Percentiles rank a stretch among this genome's conserved stretches.
Conservation (phyloP, 2,888 invertebrate species). For the Morpho helenor region DNA sequence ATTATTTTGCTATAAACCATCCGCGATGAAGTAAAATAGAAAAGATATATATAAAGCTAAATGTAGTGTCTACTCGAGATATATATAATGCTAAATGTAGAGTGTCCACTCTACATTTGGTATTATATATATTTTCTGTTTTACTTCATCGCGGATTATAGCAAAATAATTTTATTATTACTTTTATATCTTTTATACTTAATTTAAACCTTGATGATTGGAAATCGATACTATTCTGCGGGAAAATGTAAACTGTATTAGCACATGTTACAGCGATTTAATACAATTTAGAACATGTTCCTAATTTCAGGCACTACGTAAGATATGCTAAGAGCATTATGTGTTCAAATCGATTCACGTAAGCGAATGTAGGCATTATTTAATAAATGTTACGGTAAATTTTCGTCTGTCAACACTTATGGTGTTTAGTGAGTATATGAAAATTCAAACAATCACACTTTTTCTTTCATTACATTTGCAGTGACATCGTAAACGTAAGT, state of each 20-base stretch:
- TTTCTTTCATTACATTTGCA: constrained; percentile 76
- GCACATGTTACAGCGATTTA: constrained; percentile 4
- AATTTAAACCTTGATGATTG: no score
- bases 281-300: constrained; percentile 10
- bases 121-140: no score
- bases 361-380: constrained; percentile 37
- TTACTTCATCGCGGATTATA: no score
- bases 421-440: constrained; percentile 40
- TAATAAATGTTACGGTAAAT: constrained; percentile 11
- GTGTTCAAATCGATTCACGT: constrained; percentile 4
- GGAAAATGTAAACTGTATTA: constrained; percentile 10
- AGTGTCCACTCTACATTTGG: no score
- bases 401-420: constrained; percentile 15
- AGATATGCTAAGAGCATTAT: constrained; percentile 6
- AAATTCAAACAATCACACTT: constrained; percentile 75
- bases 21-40: no score
- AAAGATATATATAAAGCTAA: no score
- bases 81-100: no score
- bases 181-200: no score
- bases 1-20: no score
- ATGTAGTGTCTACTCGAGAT: no score
- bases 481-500: constrained; percentile 53
- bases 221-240: not conserved
- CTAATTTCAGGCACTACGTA: constrained; percentile 10
- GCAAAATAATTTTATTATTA: no score